These are phyloP conservation scores for Trialeurodes vaporariorum DNA, from an alignment of 1,140 invertebrate species.

Conservation along the genomic window DNA sequence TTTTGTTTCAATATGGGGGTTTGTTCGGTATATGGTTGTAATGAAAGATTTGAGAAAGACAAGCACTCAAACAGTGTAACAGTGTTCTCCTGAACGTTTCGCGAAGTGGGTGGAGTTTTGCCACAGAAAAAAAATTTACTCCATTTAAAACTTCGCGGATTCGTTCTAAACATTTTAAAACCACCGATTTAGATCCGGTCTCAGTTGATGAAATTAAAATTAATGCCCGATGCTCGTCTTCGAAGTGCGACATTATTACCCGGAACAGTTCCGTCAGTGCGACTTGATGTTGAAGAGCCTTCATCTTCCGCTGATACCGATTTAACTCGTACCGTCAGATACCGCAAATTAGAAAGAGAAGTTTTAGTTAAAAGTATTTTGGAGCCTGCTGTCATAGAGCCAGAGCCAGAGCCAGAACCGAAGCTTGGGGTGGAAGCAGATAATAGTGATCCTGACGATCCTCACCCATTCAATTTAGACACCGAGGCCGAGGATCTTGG, in stretches of 20 bases:
- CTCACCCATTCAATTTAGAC: no score
- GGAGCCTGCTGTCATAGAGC: not conserved
- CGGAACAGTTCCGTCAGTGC: slow-evolving; percentile 3
- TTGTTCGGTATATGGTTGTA: slow-evolving; percentile 5
- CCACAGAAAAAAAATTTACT: slow-evolving; percentile 4
- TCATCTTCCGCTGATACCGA: slow-evolving; percentile 4
- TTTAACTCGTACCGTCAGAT: slow-evolving; percentile 3
- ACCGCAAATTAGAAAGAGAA: not conserved
- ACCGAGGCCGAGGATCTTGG: no score
- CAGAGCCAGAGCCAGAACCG: no score
- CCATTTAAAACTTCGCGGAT: no score
- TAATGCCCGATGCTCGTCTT: slow-evolving; percentile 3
- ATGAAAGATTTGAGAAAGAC: slow-evolving; percentile 5
- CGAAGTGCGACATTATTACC: not conserved
- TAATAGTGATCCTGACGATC: no score
- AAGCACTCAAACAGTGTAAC: not conserved
- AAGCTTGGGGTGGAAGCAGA: not conserved
- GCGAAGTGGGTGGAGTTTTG: not conserved
- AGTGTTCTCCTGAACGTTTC: slow-evolving; percentile 1
- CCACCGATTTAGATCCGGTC: slow-evolving; percentile 2
- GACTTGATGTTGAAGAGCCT: no score
- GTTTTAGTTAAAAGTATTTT: not conserved
- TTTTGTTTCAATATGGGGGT: slow-evolving; percentile 2
- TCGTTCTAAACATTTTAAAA: no score
- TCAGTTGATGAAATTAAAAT: slow-evolving; percentile 2